phyloP scores from a whole-genome alignment of 2,797 vertebrate genomes.

The Rhodeus uyekii region DNA sequence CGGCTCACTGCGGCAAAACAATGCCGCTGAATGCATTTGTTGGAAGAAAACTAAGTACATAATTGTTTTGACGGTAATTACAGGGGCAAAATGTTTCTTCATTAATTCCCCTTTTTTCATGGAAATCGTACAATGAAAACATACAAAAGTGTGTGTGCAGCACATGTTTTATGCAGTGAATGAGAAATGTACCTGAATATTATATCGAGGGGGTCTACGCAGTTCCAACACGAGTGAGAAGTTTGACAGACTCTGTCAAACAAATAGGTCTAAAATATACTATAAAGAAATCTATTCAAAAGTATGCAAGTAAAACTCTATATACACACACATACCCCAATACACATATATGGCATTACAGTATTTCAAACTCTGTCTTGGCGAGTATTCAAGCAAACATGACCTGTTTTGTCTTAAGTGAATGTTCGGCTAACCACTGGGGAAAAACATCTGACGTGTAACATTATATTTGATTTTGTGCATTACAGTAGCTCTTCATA shows the following conservation, averaged over 20 bases:
- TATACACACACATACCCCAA: too few relatives aligned
- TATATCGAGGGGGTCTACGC: constrained; percentile 1
- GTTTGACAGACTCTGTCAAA: background rate
- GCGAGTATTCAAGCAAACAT: too few relatives aligned
- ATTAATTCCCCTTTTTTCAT: constrained; percentile 81
- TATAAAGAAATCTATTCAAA: too few relatives aligned
- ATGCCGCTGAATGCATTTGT: constrained; percentile 84
- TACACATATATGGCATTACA: too few relatives aligned
- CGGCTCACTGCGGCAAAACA: constrained; percentile 80
- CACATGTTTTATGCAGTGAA: constrained; percentile 68
- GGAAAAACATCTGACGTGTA: too few relatives aligned
- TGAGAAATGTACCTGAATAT: constrained; percentile 44
- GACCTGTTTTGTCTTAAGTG: too few relatives aligned
- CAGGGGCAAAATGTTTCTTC: constrained; percentile 83
- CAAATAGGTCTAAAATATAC: too few relatives aligned
- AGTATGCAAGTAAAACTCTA: too few relatives aligned
- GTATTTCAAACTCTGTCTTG: too few relatives aligned
- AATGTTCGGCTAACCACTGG: too few relatives aligned
- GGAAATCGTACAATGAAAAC: constrained; percentile 74
- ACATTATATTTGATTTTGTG: too few relatives aligned
- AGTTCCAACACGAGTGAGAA: constrained; percentile 17
- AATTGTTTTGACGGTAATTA: constrained; percentile 87
- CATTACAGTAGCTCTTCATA: too few relatives aligned
- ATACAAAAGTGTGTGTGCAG: constrained; percentile 65
- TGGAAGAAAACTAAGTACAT: constrained; percentile 87